Evolutionary conservation across 1,140 invertebrate species (phyloP).

Genomic region (Micrasema longulum): DNA sequence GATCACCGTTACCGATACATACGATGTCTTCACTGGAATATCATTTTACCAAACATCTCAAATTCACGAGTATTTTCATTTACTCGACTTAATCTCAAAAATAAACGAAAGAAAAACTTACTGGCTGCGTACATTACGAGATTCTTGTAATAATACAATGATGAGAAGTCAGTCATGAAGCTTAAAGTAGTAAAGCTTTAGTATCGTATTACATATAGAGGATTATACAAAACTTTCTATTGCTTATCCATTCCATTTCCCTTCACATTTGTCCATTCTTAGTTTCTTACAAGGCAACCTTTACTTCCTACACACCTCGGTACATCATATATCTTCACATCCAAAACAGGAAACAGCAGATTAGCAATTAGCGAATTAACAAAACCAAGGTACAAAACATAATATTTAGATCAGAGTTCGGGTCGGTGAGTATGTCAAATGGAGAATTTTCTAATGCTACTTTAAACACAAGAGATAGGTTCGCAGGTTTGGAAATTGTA

Average conservation of each 20-base stretch:
- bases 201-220: conserved; percentile 19
- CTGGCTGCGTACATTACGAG: conserved; percentile 37
- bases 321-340: neutral
- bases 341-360: conserved; percentile 4
- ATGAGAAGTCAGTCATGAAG: conserved; percentile 54
- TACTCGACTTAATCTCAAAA: conserved; percentile 39
- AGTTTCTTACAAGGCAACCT: conserved; percentile 40
- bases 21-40: conserved; percentile 50
- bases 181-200: conserved; percentile 55
- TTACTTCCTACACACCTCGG: conserved; percentile 14
- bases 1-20: conserved; percentile 46
- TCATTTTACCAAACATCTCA: conserved; percentile 39
- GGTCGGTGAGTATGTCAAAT: no score
- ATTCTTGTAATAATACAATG: conserved; percentile 42
- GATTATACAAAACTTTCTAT: conserved; percentile 47
- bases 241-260: conserved; percentile 50
- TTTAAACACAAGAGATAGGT: neutral
- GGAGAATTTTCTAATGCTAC: no score
- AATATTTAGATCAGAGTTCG: neutral
- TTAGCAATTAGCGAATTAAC: neutral
- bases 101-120: conserved; percentile 43
- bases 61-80: conserved; percentile 32
- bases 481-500: conserved; percentile 2
- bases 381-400: conserved; percentile 49
- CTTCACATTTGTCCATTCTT: conserved; percentile 30